Base-by-base conservation (phyloP, 2,797 vertebrate species). In the Margarornis squamiger region DNA sequence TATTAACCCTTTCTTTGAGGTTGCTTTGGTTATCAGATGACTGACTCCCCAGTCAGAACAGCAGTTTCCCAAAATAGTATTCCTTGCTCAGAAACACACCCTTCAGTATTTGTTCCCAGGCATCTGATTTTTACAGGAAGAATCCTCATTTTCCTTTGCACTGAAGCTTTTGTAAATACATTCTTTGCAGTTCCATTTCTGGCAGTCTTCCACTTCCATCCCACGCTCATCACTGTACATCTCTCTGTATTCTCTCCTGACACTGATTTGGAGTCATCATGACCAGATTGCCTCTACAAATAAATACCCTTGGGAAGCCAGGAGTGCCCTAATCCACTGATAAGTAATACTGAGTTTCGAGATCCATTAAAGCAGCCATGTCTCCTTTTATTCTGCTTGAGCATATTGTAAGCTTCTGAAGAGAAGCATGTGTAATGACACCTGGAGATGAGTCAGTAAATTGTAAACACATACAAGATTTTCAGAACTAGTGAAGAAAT, bases 131-230 rank as follows among this genome's bases (percentile, higher is more conserved):
- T 90, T 91, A 41, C 86, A 81, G 90, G 90, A 93, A 90, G 62
- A 97, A 26, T 48, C 51, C 39, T 90, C 36, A 76, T 95, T 94
- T 94, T 92, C 76, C 43, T 95, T 91, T 10, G 2, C 5, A 29
- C 82, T 62, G 62, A 77, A 81, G 85, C 57, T 86, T 93, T 96
- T 94, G 90, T 95, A 93, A 95, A 90, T 95, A 92, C 76, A 86
- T 90, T 92, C 79, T 84, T 94, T 91, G 55, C 94, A 90, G 73
- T 86, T 93, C 58, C 26, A 20, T 13, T 96, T 57, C 86, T 95
- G 94, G 96, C 95, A 95, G 63, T 38, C 84, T 96, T 96, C 94
- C 93, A 94, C 80, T 92, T 94, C 58, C 90, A 94, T 88, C 95
- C 94, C 93, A 94, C 88, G 45, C 93, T 88, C 76, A 81, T 92